Evolutionary conservation across 2,113 vertebrate genomes (phyloP).

Genomic region (Cyanoliseus patagonus): DNA sequence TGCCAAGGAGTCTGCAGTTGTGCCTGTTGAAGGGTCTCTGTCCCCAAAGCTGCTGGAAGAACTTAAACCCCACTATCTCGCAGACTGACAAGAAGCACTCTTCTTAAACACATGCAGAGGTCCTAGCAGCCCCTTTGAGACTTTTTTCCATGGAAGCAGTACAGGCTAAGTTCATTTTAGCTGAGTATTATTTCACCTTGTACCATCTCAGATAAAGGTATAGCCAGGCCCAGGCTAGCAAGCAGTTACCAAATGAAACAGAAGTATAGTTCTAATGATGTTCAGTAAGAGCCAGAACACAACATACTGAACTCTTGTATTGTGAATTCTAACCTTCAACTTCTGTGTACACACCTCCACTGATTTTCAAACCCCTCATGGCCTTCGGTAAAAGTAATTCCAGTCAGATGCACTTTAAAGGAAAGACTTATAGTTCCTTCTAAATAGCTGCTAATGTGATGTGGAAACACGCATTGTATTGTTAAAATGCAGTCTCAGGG

Average conservation of each 20-base stretch:
- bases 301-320: neutral
- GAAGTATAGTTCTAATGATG: neutral
- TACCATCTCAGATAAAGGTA: neutral
- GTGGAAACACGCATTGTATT: neutral
- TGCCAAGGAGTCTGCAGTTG: neutral
- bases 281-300: neutral
- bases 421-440: neutral
- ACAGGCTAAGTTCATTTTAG: neutral
- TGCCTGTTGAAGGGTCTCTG: neutral
- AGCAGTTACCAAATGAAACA: neutral
- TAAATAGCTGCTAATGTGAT: neutral
- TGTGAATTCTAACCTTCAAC: neutral
- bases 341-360: neutral
- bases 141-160: neutral
- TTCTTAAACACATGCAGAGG: neutral
- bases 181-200: neutral
- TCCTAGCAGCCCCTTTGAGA: neutral
- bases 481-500: neutral
- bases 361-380: neutral
- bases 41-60: neutral
- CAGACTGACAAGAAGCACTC: neutral
- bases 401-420: neutral
- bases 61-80: neutral
- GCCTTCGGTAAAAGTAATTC: neutral
- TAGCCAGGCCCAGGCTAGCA: neutral